Evolutionary conservation across 2,113 vertebrate species (phyloP).

Genomic region (Zootoca vivipara): DNA sequence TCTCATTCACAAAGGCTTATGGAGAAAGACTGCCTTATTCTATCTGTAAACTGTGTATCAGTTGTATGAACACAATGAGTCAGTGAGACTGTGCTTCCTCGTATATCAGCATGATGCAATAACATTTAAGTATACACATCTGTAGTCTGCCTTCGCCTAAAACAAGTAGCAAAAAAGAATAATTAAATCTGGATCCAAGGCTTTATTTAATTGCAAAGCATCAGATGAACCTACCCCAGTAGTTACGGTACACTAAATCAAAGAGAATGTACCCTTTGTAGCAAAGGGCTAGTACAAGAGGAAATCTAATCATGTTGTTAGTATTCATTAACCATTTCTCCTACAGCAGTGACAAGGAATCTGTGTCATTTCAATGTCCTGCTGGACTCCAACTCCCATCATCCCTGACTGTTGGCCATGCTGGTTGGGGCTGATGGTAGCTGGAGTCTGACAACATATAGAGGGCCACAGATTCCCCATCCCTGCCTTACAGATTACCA

Average conservation of each 20-base stretch:
- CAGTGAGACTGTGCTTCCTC: background rate
- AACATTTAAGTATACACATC: background rate
- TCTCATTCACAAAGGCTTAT: background rate
- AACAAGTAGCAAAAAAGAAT: background rate
- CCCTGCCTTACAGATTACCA: background rate
- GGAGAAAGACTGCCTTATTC: background rate
- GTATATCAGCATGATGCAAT: background rate
- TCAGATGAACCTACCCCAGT: background rate
- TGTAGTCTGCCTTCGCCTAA: background rate
- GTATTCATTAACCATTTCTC: background rate
- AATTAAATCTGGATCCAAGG: background rate
- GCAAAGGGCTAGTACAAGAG: background rate
- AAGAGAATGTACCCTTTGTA: background rate
- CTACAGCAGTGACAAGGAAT: background rate
- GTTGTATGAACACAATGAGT: background rate
- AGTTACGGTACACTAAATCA: background rate
- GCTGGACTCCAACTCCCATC: background rate
- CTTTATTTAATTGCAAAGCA: background rate
- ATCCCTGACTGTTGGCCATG: background rate
- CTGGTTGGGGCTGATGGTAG: background rate
- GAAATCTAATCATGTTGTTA: background rate
- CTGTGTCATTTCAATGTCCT: background rate
- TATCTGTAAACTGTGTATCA: background rate
- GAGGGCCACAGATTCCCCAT: background rate
- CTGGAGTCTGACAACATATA: background rate